Evolutionary conservation across 2,888 invertebrate genomes (phyloP).

Genomic region (Eristalis intricaria): DNA sequence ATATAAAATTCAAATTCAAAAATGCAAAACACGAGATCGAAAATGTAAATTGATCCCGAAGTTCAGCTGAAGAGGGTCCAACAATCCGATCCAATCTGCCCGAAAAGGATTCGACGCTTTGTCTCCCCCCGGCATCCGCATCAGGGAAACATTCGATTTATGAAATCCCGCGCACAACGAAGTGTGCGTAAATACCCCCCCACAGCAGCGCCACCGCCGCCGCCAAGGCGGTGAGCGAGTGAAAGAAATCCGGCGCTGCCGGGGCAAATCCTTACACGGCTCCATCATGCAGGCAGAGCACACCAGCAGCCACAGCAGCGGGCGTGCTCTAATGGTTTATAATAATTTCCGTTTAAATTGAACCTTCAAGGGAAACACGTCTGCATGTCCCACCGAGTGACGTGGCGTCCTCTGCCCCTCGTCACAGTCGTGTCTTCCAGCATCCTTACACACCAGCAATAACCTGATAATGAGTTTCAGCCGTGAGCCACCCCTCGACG

Average conservation of each 20-base stretch:
- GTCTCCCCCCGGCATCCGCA: not conserved
- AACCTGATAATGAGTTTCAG: conserved; percentile 17
- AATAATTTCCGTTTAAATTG: conserved; percentile 59
- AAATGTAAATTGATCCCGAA: conserved; percentile 37
- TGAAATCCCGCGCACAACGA: not conserved
- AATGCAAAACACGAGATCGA: conserved; percentile 22
- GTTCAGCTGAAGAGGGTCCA: conserved; percentile 10
- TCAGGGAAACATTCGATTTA: not conserved
- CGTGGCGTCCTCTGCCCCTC: not conserved
- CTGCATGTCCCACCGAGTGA: conserved; percentile 1
- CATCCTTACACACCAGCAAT: conserved; percentile 5
- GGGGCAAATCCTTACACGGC: not conserved
- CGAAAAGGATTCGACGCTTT: not conserved
- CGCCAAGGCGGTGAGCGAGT: not conserved
- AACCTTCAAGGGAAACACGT: conserved; percentile 23
- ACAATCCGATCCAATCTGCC: not conserved
- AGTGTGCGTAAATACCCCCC: conserved; percentile 1
- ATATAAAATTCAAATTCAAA: conserved; percentile 51
- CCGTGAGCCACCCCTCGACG: not conserved
- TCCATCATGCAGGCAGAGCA: not conserved
- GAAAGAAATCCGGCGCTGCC: not conserved
- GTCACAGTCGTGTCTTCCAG: not conserved
- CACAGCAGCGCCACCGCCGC: not conserved
- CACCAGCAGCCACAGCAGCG: conserved; percentile 8
- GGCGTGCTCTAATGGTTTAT: conserved; percentile 46